Conservation (phyloP, 2,797 vertebrate species). For the Rhinoraja longicauda region DNA sequence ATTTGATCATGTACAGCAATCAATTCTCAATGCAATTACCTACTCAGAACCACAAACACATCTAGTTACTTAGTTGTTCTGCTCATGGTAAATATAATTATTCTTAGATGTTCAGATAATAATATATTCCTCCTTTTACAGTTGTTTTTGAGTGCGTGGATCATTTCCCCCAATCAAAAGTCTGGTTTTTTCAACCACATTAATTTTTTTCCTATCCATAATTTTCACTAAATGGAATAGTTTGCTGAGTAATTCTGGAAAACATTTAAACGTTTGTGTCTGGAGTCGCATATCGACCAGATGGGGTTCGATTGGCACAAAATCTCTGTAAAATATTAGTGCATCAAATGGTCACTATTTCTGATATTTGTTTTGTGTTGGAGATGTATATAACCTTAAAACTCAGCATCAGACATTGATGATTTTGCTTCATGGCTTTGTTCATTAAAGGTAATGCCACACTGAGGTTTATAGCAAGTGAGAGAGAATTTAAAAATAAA, state of each 20-base stretch:
- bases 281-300: too few species aligned
- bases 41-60: neutral
- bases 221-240: neutral
- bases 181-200: neutral
- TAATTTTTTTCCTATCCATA: neutral
- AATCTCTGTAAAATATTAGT: too few species aligned
- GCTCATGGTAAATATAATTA: neutral
- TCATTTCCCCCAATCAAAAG: neutral
- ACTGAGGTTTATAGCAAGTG: neutral
- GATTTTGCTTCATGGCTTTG: neutral
- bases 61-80: neutral
- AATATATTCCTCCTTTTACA: neutral
- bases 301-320: too few species aligned
- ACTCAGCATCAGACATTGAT: neutral
- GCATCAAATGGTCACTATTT: too few species aligned
- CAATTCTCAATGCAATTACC: conserved; percentile 4
- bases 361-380: too few species aligned
- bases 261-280: too few species aligned
- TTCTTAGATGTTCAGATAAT: neutral
- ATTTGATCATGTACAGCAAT: neutral
- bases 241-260: neutral
- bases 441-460: neutral
- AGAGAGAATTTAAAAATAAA: neutral
- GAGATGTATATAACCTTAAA: neutral
- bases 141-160: neutral